These are phyloP conservation scores for Hipparchia sbordonii DNA, from an alignment of 2,888 invertebrate species.

Conservation along the genomic window DNA sequence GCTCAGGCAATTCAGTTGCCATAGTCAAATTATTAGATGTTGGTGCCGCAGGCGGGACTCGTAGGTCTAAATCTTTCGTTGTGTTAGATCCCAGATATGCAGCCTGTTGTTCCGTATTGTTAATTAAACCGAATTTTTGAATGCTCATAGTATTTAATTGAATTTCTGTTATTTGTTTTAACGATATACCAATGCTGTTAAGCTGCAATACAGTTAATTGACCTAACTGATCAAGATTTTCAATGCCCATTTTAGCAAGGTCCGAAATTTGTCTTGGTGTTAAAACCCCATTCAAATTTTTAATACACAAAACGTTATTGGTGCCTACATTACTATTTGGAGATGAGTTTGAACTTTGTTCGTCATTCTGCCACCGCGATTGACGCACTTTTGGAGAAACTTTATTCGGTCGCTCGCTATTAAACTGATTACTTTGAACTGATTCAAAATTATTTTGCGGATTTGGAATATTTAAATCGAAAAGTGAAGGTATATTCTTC, in stretches of 20 bases:
- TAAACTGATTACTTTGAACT: slow-evolving; percentile 58
- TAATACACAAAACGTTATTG: slow-evolving; percentile 78
- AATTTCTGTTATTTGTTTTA: slow-evolving; percentile 84
- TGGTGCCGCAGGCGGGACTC: slow-evolving; percentile 67
- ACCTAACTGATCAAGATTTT: slow-evolving; percentile 84
- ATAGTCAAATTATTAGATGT: slow-evolving; percentile 53
- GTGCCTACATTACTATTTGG: slow-evolving; percentile 56
- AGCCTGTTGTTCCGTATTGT: slow-evolving; percentile 55
- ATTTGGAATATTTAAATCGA: slow-evolving; percentile 75
- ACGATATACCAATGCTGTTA: slow-evolving; percentile 83
- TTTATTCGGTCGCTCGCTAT: slow-evolving; percentile 68
- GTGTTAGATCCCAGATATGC: slow-evolving; percentile 53
- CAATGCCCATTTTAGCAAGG: slow-evolving; percentile 83
- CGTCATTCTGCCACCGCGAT: slow-evolving; percentile 79
- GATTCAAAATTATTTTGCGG: slow-evolving; percentile 60
- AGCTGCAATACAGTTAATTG: slow-evolving; percentile 84
- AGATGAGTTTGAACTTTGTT: slow-evolving; percentile 57
- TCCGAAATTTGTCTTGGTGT: slow-evolving; percentile 83
- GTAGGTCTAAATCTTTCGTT: slow-evolving; percentile 74
- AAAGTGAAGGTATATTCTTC: slow-evolving; percentile 72
- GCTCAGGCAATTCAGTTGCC: slow-evolving; percentile 65
- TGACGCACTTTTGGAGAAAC: slow-evolving; percentile 75
- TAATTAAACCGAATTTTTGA: slow-evolving; percentile 80
- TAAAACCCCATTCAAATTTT: slow-evolving; percentile 82
- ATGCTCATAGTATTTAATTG: slow-evolving; percentile 84